Evolutionary conservation across 2,113 vertebrate species (phyloP).

Genomic region (Egretta garzetta): DNA sequence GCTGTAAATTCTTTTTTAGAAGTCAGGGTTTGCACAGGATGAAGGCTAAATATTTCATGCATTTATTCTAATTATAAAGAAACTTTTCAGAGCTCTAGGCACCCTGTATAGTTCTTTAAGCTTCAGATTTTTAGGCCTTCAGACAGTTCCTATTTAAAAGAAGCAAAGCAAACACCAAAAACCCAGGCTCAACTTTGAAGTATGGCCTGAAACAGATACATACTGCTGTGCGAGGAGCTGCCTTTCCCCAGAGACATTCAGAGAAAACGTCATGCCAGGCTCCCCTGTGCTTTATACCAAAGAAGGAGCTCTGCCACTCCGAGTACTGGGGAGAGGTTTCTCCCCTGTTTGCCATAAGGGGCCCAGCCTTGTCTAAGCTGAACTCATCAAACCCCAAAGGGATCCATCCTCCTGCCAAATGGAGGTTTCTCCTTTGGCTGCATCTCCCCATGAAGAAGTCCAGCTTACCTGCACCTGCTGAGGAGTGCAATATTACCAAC

Average conservation of each 20-base stretch:
- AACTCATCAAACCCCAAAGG: not conserved
- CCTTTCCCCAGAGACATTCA: not conserved
- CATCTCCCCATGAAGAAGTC: not conserved
- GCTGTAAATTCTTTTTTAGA: not conserved
- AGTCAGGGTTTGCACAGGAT: not conserved
- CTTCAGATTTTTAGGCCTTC: not conserved
- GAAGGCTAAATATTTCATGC: slow-evolving; percentile 14
- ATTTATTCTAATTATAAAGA: slow-evolving; percentile 16
- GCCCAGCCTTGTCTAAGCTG: not conserved
- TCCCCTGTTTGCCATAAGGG: not conserved
- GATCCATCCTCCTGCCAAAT: not conserved
- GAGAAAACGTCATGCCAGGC: not conserved
- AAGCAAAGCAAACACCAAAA: slow-evolving; percentile 16
- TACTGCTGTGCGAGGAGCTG: not conserved
- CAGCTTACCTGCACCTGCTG: not conserved
- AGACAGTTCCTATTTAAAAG: not conserved
- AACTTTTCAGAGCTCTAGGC: not conserved
- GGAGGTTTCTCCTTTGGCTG: not conserved
- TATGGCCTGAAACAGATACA: not conserved
- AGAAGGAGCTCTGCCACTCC: not conserved
- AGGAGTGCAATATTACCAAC: not conserved
- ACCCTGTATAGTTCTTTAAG: not conserved
- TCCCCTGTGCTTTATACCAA: not conserved
- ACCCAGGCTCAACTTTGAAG: not conserved
- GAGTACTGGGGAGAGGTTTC: not conserved